A percentile compares a stretch with the other conserved stretches of the same genome.
phyloP scores from a whole-genome alignment of 2,888 invertebrate genomes.

The Lasioglossum villosulum region DNA sequence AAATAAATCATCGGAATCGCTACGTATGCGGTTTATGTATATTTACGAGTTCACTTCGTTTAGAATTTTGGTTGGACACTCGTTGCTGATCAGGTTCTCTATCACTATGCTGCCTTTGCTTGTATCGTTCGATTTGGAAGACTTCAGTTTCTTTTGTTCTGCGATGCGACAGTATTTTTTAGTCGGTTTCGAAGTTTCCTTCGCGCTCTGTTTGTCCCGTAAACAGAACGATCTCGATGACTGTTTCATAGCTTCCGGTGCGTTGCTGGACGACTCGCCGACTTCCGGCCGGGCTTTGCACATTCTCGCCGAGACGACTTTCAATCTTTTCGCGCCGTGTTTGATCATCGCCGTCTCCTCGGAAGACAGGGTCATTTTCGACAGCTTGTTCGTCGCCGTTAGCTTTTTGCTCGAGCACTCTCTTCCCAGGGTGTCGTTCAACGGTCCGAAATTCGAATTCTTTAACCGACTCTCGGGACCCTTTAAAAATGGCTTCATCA shows the following conservation, averaged over 20 bases:
- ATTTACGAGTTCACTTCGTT: conserved; percentile 30
- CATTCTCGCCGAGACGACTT: conserved; percentile 72
- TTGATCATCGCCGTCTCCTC: conserved; percentile 77
- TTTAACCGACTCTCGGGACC: conserved; percentile 46
- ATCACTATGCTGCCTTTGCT: conserved; percentile 41
- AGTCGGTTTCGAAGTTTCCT: conserved; percentile 58
- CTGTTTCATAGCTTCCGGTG: conserved; percentile 37
- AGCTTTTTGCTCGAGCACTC: conserved; percentile 45
- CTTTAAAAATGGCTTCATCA: conserved; percentile 63
- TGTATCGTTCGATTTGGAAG: conserved; percentile 67
- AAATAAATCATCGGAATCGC: conserved; percentile 18
- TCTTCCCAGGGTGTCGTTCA: conserved; percentile 23
- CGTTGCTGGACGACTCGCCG: conserved; percentile 71
- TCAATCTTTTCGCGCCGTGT: conserved; percentile 79
- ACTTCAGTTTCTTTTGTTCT: conserved; percentile 73
- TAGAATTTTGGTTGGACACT: conserved; percentile 39
- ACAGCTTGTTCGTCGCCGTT: conserved; percentile 24
- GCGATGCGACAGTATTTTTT: conserved; percentile 65
- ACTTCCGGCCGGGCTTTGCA: conserved; percentile 72
- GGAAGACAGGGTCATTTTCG: conserved; percentile 40
- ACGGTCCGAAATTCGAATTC: conserved; percentile 22
- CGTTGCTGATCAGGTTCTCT: conserved; percentile 23
- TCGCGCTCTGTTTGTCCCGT: conserved; percentile 70
- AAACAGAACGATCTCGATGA: conserved; percentile 52
- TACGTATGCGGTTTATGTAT: neutral